Evolutionary conservation across 2,797 vertebrate genomes (phyloP), one percentile per base, ranked within the genome.

Genomic region (Nasua narica): DNA sequence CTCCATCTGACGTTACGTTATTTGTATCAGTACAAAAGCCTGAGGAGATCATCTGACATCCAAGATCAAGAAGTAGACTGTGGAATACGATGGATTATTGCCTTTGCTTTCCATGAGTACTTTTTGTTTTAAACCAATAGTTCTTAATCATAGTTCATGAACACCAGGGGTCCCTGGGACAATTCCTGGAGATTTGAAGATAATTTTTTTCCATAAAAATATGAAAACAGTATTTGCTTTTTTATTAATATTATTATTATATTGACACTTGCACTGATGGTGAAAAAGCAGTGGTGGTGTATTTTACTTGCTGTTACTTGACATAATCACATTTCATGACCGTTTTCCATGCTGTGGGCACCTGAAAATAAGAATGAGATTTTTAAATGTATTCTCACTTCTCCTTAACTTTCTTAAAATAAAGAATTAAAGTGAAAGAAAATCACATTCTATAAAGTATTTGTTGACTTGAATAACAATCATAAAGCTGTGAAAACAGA

Each of bases 391-490:
- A 79, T 83, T 88, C 37, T 89, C 0, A 23, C 77, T 87, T 91
- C 52, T 5, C 60, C 88, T 81, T 85, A 91, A 87, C 77, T 72
- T 95, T 72, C 76, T 92, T 91, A 89, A 97, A 97, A 98, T 52
- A 97, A 96, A 82, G 54, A 74, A 37, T 65, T 65, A 87, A 97
- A 91, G 83, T 88, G 60, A 97, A 98, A 86, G 56, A 97, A 48
- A 97, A 60, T 48, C 87, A 88, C 94, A 62, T 56, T 93, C 58
- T 48, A 96, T 52, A 52, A 87, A 90, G 54, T 48, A 97, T 98
- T 97, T 94, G 32, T 95, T 98, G 77, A 56, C 81, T 97, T 97
- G 76, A 97, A 95, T 98, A 94, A 85, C 77, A 97, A 88, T 91
- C 11, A 90, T 87, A 97, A 97, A 92, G 69, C 60, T 94, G 58